Evolutionary conservation across 2,888 invertebrate species (phyloP).

Genomic region (Myopa testacea): DNA sequence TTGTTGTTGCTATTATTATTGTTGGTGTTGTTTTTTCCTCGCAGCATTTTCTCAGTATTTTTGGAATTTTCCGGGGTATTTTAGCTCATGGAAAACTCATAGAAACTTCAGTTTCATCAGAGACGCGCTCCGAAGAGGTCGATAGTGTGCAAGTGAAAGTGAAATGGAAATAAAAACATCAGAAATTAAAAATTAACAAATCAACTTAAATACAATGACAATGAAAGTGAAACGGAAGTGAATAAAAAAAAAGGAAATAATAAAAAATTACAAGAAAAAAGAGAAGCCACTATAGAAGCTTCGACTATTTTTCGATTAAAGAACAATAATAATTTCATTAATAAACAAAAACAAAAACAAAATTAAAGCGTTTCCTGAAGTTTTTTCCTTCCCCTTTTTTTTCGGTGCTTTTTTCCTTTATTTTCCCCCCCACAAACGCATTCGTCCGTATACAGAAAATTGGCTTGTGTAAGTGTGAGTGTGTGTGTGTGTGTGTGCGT

Average conservation of each 20-base stretch:
- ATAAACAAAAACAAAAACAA: no score
- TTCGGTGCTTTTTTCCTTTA: no score
- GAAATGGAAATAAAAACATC: conserved; percentile 13
- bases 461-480: conserved; percentile 5
- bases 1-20: no score
- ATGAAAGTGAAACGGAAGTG: background rate
- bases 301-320: no score
- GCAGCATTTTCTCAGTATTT: background rate
- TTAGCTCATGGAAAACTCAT: conserved; percentile 56
- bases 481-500: background rate
- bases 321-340: no score
- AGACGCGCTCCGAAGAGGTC: conserved; percentile 66
- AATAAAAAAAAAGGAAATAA: background rate
- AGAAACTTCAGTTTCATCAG: conserved; percentile 66
- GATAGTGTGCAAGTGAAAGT: conserved; percentile 48
- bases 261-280: no score
- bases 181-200: conserved; percentile 13
- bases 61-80: conserved; percentile 55
- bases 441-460: conserved; percentile 22
- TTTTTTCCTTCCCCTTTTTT: no score
- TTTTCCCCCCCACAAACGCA: no score
- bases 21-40: no score
- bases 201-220: background rate
- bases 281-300: no score
- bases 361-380: no score